Evolutionary conservation across 2,888 invertebrate species (phyloP), one percentile per base, ranked within the genome.

Genomic region (Parochlus steinenii): DNA sequence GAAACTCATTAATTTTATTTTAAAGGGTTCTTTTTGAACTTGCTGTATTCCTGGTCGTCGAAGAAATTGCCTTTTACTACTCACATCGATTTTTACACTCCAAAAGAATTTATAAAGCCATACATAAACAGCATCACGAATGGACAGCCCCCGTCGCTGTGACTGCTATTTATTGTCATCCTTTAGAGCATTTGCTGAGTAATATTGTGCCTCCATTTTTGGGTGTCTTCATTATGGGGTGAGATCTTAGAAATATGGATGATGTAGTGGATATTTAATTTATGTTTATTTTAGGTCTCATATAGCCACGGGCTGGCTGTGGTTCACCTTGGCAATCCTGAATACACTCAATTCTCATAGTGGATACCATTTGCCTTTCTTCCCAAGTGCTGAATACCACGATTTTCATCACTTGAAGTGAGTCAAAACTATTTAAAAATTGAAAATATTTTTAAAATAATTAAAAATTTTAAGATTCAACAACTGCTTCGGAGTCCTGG

Each of bases 111-210:
- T 86, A 86, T 61, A 80, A 77, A 49, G 67, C 71, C 49, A 77
- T 86, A 45, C 86, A 86, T 58, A 86, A 86, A 54, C 69, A 73
- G 46, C 86, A 86, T 53, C 86, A 86, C 47, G 82, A 86, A 54
- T 86, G 85, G 85, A 81, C 79, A 2, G 77, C 85, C 1, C 85
- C 86, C 1, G 73, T 86, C 33, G 79, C 83, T n/a, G 71, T 83
- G 4, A 75, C 80, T 1, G 74, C 80, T 10, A 62, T 82, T 26
- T 85, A 85, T 54, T 77, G 79, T 45, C 81, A 85, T 57, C 83
- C 85, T 0, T 62, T 72, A 33, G 62, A 75, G 48, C 81, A 85
- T 53, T 60, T 81, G 37, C 64, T 82, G 42, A 78, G 80, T 29
- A 85, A 85, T 58, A 52, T 83, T 38, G 44, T 81, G 38, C 85